Base-by-base conservation (phyloP, 2,113 vertebrate species). In the Urocolius indicus region DNA sequence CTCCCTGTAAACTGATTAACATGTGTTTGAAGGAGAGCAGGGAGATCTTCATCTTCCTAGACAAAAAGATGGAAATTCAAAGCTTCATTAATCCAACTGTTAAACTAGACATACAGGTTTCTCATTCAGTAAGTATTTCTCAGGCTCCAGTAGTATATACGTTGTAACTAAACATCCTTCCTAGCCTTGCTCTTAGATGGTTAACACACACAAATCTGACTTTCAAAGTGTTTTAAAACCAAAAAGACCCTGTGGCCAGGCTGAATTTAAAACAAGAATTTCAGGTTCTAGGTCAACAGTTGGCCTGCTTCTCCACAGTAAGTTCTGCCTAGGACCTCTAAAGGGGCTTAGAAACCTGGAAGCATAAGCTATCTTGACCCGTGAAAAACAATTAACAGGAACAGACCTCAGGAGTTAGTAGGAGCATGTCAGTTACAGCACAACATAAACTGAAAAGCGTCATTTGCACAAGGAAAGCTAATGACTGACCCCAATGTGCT, bases 11-110 rank as follows among this genome's bases (percentile, higher is more conserved):
- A 93, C 65, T 74, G 67, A 88, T 95, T 90, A 88, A 57, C 38
- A 57, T 0, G 5, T 81, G 89, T 69, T 87, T 93, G 19, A 65
- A 5, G 22, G 62, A 67, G 36, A 36, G 46, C 26, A 83, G 63
- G 20, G 45, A 93, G 80, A 77, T 92, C 94, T 92, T 73, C n/a
- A 29, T 72, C 85, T 86, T 92, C 87, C 74, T 85, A 58, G 34
- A 93, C 62, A 87, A 65, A 73, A 75, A 93, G 93, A 87, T 74
- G 82, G 71, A 88, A 87, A 87, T 86, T 59, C 74, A 94, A 90
- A 76, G 59, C 84, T 91, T 91, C 68, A 55, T 77, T 95, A 91
- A 55, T 45, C 63, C 43, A 95, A 71, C 0, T 91, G 75, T 72
- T 87, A 81, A 81, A 79, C 79, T 81, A 94, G 90, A 90, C 2